Percentiles rank a stretch among this genome's conserved stretches.
Evolutionary conservation across 2,888 invertebrate species (phyloP).

Genomic region (Chydorus sphaericus): DNA sequence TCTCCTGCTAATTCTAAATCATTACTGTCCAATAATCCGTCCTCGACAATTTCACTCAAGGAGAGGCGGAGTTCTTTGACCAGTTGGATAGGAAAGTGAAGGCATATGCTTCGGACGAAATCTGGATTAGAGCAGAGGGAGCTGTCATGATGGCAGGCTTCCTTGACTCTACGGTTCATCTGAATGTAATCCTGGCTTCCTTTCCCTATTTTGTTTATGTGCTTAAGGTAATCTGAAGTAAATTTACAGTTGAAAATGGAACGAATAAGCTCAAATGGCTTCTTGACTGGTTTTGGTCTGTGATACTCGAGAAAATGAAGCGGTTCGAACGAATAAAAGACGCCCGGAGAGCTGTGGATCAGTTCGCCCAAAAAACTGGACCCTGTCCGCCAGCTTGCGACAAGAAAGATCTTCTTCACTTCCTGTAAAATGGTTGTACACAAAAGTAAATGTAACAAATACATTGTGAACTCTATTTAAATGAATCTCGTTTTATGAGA

Average conservation of each 20-base stretch:
- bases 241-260: constrained; percentile 1
- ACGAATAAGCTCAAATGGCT: not conserved
- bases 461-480: too few species aligned
- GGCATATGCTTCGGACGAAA: constrained; percentile 2
- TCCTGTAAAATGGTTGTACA: too few species aligned
- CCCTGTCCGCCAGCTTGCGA: constrained; percentile 8
- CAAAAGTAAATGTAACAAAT: too few species aligned
- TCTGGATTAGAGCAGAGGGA: not conserved
- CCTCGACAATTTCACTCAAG: not conserved
- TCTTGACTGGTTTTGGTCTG: too few species aligned
- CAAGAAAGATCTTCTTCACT: not conserved
- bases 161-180: not conserved
- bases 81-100: constrained; percentile 6
- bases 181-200: not conserved
- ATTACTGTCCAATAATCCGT: too few species aligned
- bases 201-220: not conserved
- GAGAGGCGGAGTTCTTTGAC: constrained; percentile 8
- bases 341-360: not conserved
- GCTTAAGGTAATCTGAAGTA: not conserved
- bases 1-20: too few species aligned
- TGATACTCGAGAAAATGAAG: constrained; percentile 9
- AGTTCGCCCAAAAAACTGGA: constrained; percentile 7
- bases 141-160: not conserved
- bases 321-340: constrained; percentile 10
- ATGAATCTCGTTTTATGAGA: too few species aligned